A percentile compares a stretch with the other conserved stretches of the same genome.
Evolutionary conservation across 2,888 invertebrate genomes (phyloP).

Genomic region (Drosophila melanosoma): DNA sequence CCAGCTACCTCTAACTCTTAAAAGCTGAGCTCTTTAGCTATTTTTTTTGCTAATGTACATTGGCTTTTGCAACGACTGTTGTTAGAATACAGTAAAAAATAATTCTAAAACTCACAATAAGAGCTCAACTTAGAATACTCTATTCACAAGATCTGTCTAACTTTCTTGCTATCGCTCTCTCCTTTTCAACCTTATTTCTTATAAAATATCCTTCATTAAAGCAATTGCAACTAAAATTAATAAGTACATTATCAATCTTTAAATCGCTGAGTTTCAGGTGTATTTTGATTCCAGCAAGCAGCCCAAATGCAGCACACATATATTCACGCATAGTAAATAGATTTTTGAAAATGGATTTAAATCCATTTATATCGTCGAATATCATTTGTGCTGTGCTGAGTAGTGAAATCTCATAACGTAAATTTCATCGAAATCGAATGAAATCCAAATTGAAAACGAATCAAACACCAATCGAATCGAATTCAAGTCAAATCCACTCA

Average conservation of each 20-base stretch:
- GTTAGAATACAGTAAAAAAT: conserved; percentile 8
- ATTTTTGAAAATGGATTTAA: conserved; percentile 11
- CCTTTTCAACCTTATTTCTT: conserved; percentile 29
- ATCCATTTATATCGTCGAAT: conserved; percentile 41
- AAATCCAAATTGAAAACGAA: conserved; percentile 32
- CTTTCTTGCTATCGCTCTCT: conserved; percentile 52
- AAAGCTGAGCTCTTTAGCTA: conserved; percentile 65
- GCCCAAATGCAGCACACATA: conserved; percentile 62
- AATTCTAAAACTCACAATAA: conserved; percentile 21
- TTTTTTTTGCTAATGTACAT: conserved; percentile 26
- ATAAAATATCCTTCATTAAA: conserved; percentile 20
- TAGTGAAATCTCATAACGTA: conserved; percentile 84
- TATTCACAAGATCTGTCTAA: conserved; percentile 46
- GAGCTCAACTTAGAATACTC: conserved; percentile 68
- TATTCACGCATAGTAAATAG: conserved; percentile 42
- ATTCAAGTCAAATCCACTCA: conserved; percentile 45
- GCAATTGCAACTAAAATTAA: conserved; percentile 29
- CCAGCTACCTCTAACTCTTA: conserved; percentile 24
- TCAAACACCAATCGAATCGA: conserved; percentile 42
- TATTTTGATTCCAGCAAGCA: conserved; percentile 23
- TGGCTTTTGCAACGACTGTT: conserved; percentile 35
- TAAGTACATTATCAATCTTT: conserved; percentile 30
- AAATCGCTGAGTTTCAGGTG: conserved; percentile 52
- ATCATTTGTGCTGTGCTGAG: conserved; percentile 79
- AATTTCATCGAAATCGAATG: conserved; percentile 76